Conservation (phyloP, 2,113 vertebrate genomes). For the Turnix velox region DNA sequence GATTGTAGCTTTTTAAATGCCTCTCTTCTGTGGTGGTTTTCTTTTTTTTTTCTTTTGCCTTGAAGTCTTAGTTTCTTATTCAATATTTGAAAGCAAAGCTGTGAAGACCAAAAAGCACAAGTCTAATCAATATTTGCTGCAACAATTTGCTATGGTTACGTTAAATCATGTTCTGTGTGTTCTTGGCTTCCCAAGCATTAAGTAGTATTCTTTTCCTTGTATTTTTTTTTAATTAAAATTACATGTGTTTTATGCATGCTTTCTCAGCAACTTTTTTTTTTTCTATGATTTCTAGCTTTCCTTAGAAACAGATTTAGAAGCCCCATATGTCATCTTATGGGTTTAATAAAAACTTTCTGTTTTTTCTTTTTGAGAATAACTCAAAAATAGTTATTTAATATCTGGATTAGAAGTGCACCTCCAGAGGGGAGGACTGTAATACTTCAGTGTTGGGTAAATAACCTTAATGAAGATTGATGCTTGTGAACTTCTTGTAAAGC, state of each 20-base stretch:
- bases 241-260: rapidly evolving
- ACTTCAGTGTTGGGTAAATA: background rate
- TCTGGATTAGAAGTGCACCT: background rate
- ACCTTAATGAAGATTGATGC: conserved; percentile 9
- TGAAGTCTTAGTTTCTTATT: background rate
- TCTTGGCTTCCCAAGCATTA: background rate
- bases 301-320: background rate
- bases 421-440: background rate
- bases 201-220: background rate
- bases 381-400: rapidly evolving
- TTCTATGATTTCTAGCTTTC: background rate
- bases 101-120: background rate
- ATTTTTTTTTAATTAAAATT: background rate
- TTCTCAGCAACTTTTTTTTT: background rate
- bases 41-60: background rate
- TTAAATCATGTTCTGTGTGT: background rate
- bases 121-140: background rate
- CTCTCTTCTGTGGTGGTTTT: background rate
- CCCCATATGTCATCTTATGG: background rate
- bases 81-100: background rate
- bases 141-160: background rate
- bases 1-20: background rate
- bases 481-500: background rate
- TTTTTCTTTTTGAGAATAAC: background rate
- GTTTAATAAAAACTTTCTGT: background rate